Conservation (phyloP, 2,888 invertebrate genomes). For the Monopis laevigella region DNA sequence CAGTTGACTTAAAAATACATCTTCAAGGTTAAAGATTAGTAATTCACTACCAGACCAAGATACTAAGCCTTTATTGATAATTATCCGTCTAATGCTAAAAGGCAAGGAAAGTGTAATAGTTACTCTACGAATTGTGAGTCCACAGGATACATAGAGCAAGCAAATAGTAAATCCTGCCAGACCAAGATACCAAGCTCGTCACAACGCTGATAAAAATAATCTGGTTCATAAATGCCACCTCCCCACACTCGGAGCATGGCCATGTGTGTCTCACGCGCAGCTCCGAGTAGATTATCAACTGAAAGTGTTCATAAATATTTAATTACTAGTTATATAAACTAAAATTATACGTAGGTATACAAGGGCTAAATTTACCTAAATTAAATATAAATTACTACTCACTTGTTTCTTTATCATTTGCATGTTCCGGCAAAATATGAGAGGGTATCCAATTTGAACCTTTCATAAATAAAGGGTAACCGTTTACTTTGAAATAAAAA, state of each 20-base stretch:
- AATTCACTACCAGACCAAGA: too few relatives aligned
- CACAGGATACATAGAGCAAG: constrained; percentile 93
- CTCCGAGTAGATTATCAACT: constrained; percentile 71
- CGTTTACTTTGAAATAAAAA: constrained; percentile 91
- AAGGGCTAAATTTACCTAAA: too few relatives aligned
- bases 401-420: constrained; percentile 59
- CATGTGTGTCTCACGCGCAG: constrained; percentile 83
- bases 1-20: too few relatives aligned
- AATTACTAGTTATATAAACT: too few relatives aligned
- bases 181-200: constrained; percentile 91
- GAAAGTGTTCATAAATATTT: too few relatives aligned
- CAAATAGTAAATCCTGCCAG: constrained; percentile 99
- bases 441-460: constrained; percentile 95
- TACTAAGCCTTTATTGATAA: too few relatives aligned
- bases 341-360: too few relatives aligned
- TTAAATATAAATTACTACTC: too few relatives aligned
- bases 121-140: constrained; percentile 74
- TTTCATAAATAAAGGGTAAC: constrained; percentile 89
- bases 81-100: too few relatives aligned
- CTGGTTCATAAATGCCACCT: constrained; percentile 94
- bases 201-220: constrained; percentile 87
- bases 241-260: constrained; percentile 98
- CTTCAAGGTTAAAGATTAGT: too few relatives aligned
- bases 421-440: constrained; percentile 82
- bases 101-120: constrained; percentile 13